phyloP scores from a whole-genome alignment of 2,797 vertebrate species.

The Phrynocephalus forsythii region DNA sequence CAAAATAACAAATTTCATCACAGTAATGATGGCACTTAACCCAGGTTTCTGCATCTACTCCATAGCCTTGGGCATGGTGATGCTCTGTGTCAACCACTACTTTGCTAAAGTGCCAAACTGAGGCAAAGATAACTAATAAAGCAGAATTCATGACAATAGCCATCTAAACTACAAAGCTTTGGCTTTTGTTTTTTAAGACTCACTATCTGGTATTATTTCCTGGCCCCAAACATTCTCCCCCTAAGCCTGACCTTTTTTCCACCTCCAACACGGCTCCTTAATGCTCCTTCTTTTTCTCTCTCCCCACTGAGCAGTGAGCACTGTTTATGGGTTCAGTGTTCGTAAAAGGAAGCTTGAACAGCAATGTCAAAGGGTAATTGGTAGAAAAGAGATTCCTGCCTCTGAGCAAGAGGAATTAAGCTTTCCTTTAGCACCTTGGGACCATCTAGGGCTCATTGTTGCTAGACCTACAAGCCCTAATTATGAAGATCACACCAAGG shows the following conservation, averaged over 20 bases:
- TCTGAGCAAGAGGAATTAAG: constrained; percentile 64
- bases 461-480: constrained; percentile 60
- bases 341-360: constrained; percentile 56
- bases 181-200: neutral
- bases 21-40: neutral
- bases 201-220: neutral
- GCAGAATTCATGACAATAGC: neutral
- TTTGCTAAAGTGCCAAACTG: neutral
- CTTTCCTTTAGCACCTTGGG: constrained; percentile 59
- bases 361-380: constrained; percentile 56
- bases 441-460: constrained; percentile 57
- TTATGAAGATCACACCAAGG: constrained; percentile 62
- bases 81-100: neutral
- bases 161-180: neutral
- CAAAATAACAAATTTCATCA: neutral
- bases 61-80: neutral
- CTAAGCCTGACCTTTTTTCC: neutral
- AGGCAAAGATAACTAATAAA: neutral
- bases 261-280: neutral
- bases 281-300: neutral
- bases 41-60: neutral
- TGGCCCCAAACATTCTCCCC: neutral
- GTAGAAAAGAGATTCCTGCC: constrained; percentile 60
- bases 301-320: constrained; percentile 14
- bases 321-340: constrained; percentile 49